Evolutionary conservation across 2,888 invertebrate genomes (phyloP).

Genomic region (Nemurella pictetii): DNA sequence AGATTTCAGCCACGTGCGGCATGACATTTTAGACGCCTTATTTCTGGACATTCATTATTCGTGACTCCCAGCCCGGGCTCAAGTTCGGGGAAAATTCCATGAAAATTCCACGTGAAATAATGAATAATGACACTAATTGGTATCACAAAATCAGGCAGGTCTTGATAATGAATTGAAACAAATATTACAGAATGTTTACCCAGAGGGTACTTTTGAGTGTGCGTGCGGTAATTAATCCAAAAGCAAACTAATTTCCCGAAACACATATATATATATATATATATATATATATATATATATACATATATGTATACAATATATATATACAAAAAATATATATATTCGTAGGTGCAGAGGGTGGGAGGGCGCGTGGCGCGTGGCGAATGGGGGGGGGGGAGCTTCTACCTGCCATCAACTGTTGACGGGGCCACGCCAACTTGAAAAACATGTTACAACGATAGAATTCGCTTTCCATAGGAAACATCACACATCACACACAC

Average conservation of each 20-base stretch:
- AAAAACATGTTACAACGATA: not conserved
- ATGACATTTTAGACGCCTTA: no score
- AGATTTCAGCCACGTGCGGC: no score
- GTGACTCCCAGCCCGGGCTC: not conserved
- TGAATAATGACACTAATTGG: not conserved
- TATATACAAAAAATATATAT: no score
- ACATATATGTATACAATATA: no score
- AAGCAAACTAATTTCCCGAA: not conserved
- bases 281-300: not conserved
- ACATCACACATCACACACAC: no score
- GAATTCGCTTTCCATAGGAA: no score
- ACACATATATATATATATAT: not conserved
- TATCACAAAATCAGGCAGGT: not conserved
- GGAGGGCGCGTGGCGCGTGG: not conserved
- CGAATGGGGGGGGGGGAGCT: not conserved
- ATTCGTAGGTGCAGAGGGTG: not conserved
- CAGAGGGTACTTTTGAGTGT: not conserved
- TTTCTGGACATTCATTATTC: not conserved
- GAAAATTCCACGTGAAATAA: not conserved
- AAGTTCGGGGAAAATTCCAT: not conserved
- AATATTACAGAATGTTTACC: not conserved
- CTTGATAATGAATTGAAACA: not conserved
- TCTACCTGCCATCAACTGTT: not conserved
- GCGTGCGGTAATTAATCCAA: constrained; percentile 1
- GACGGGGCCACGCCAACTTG: not conserved